A percentile compares a stretch with the other conserved stretches of the same genome.
Conservation (phyloP, 2,888 invertebrate genomes). For the Scrobipalpa atriplicella region DNA sequence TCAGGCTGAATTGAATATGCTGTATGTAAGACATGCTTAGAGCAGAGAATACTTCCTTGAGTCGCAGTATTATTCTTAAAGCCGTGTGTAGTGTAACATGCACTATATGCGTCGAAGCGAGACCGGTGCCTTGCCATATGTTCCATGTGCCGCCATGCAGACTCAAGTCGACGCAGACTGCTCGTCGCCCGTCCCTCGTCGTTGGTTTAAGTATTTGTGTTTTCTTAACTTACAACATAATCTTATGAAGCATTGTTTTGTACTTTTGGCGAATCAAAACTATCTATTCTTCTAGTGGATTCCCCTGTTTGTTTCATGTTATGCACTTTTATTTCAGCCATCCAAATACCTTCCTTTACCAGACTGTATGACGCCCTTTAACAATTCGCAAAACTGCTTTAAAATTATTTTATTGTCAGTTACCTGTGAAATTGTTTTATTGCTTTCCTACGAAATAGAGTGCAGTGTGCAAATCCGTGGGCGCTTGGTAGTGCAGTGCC, state of each 20-base stretch:
- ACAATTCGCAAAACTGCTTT: slow-evolving; percentile 2
- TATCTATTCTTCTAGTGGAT: background rate
- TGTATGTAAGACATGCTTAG: background rate
- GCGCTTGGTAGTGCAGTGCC: background rate
- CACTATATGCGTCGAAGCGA: slow-evolving; percentile 1
- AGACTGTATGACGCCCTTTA: slow-evolving; percentile 40
- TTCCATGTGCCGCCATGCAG: slow-evolving; percentile 15
- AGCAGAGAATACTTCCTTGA: background rate
- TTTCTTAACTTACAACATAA: background rate
- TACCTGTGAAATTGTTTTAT: slow-evolving; percentile 19
- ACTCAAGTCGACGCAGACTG: slow-evolving; percentile 33
- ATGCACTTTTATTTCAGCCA: background rate
- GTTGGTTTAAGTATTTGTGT: background rate
- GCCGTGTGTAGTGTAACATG: background rate
- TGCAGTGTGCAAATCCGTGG: slow-evolving; percentile 23
- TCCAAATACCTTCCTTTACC: slow-evolving; percentile 29
- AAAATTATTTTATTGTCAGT: slow-evolving; percentile 3
- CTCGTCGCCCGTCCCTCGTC: slow-evolving; percentile 34
- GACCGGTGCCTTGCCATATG: background rate
- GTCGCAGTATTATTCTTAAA: background rate
- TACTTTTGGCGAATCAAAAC: too few species aligned
- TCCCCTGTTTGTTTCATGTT: background rate
- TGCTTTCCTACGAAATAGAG: slow-evolving; percentile 19
- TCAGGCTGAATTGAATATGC: background rate
- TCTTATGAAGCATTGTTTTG: background rate